These are phyloP conservation scores for Drosophila aff. DNA, from an alignment of 1,140 invertebrate species.

Conservation along the genomic window DNA sequence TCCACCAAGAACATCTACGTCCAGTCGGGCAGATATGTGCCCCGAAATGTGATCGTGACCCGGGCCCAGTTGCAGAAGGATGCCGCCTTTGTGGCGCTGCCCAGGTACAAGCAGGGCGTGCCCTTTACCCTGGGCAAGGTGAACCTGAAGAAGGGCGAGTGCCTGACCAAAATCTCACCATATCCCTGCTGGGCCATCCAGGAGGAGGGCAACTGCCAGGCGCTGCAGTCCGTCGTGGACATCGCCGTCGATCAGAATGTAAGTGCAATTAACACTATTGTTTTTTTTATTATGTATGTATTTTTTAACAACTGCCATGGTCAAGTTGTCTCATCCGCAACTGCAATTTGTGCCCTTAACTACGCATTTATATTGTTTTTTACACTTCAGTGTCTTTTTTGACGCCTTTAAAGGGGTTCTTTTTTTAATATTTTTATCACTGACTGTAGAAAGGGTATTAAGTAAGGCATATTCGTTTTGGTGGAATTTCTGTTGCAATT, in stretches of 20 bases:
- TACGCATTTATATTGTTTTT: conserved; percentile 10
- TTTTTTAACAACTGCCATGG: background rate
- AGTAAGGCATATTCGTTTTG: background rate
- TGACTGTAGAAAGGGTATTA: background rate
- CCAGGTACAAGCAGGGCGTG: conserved; percentile 87
- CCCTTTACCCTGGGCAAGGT: conserved; percentile 88
- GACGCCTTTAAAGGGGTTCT: conserved; percentile 11
- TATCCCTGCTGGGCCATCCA: conserved; percentile 88
- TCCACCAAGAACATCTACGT: conserved; percentile 87
- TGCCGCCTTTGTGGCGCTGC: conserved; percentile 87
- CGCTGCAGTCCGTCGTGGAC: conserved; percentile 88
- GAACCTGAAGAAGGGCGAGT: conserved; percentile 85
- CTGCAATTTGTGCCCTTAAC: conserved; percentile 30
- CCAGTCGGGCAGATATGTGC: conserved; percentile 86
- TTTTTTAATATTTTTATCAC: background rate
- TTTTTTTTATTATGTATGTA: background rate
- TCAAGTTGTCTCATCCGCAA: background rate
- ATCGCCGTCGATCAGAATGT: conserved; percentile 86
- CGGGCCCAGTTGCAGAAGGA: conserved; percentile 87
- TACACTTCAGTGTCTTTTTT: background rate
- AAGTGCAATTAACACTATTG: conserved; percentile 64
- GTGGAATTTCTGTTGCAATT: no score
- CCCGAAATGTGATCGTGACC: conserved; percentile 88
- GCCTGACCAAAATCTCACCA: conserved; percentile 85
- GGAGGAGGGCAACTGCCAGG: conserved; percentile 88